Conservation (phyloP, 2,797 vertebrate species). For the Scomberomorus guttatus region DNA sequence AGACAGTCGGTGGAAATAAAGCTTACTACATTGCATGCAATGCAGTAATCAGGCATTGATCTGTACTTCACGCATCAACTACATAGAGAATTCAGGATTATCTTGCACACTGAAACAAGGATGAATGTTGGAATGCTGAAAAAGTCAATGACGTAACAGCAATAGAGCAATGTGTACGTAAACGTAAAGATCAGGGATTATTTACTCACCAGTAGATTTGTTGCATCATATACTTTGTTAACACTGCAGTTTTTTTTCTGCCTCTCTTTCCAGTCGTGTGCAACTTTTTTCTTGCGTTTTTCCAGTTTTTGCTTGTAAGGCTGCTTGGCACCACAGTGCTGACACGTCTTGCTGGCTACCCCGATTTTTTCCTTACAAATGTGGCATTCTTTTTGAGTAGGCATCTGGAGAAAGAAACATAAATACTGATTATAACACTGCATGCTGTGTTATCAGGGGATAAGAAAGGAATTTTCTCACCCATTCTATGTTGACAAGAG, state of each 20-base stretch:
- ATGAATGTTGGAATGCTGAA: no score
- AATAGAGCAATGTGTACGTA: background rate
- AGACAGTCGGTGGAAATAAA: no score
- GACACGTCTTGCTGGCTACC: background rate
- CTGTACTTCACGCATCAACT: no score
- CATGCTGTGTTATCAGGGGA: no score
- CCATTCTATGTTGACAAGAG: no score
- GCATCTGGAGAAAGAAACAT: background rate
- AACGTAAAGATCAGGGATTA: background rate
- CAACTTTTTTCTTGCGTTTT: background rate
- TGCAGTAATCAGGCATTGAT: no score
- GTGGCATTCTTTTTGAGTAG: background rate
- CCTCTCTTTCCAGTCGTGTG: background rate
- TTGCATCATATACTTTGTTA: slow-evolving; percentile 4
- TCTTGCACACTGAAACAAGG: no score
- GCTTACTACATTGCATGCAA: no score
- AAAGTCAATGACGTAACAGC: no score
- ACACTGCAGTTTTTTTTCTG: slow-evolving; percentile 6
- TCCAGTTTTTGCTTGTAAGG: slow-evolving; percentile 8
- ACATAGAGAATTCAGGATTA: no score
- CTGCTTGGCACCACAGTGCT: background rate
- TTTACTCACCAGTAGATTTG: background rate
- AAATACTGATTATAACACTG: no score
- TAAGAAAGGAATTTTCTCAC: no score
- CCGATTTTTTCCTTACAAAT: background rate